These are phyloP conservation scores for Actias luna DNA, from an alignment of 2,888 invertebrate genomes.

Conservation along the genomic window DNA sequence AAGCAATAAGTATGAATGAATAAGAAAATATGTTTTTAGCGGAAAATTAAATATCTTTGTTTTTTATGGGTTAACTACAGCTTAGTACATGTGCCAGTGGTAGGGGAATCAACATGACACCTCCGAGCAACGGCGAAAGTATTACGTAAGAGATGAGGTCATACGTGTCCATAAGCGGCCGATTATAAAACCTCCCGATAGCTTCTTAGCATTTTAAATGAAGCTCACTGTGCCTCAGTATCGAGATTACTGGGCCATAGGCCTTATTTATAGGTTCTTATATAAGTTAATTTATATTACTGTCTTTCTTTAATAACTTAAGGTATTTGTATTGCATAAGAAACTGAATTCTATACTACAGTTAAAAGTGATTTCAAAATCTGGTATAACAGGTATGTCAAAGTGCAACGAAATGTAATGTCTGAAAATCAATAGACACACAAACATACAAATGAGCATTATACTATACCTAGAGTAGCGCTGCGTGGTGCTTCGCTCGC, in stretches of 20 bases:
- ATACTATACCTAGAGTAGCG: too few species aligned
- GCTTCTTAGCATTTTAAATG: constrained; percentile 21
- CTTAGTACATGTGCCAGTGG: background rate
- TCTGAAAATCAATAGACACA: background rate
- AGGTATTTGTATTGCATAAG: background rate
- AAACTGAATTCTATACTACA: background rate
- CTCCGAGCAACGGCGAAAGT: constrained; percentile 29
- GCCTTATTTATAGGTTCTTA: constrained; percentile 9
- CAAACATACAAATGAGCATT: background rate
- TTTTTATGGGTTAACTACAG: background rate
- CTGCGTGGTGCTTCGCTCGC: too few species aligned
- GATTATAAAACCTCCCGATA: constrained; percentile 27
- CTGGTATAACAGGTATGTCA: background rate
- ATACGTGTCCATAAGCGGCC: constrained; percentile 28
- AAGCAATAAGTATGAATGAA: too few species aligned
- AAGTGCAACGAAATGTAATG: too few species aligned
- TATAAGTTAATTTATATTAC: constrained; percentile 5
- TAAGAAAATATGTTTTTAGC: too few species aligned
- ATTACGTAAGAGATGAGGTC: constrained; percentile 31
- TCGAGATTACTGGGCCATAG: constrained; percentile 24
- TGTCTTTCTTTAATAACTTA: constrained; percentile 1
- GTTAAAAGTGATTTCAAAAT: background rate
- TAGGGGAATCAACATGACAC: constrained; percentile 13
- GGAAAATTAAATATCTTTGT: background rate
- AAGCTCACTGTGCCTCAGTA: constrained; percentile 10